phyloP scores from a whole-genome alignment of 1,140 invertebrate genomes.

The Physella acuta region DNA sequence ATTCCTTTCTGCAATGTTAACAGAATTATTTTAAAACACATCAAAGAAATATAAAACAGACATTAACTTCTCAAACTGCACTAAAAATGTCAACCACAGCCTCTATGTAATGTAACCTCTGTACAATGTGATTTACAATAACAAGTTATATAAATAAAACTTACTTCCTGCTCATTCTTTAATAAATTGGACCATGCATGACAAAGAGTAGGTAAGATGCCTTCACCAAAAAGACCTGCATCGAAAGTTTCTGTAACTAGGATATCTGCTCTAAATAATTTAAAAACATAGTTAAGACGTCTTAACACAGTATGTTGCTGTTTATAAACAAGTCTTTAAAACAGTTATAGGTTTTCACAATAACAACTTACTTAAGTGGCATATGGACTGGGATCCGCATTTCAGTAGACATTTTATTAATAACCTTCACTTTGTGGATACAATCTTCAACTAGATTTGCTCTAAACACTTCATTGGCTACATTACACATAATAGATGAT shows the following conservation, averaged over 20 bases:
- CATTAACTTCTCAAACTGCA: neutral
- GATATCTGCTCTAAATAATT: constrained; percentile 65
- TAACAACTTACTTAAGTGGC: constrained; percentile 61
- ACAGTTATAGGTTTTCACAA: too few species aligned
- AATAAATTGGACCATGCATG: constrained; percentile 65
- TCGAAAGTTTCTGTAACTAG: constrained; percentile 79
- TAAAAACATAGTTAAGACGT: too few species aligned
- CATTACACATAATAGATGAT: constrained; percentile 66
- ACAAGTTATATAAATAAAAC: too few species aligned
- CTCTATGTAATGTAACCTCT: constrained; percentile 17
- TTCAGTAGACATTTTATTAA: constrained; percentile 64
- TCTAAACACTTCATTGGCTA: constrained; percentile 65
- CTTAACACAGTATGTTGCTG: too few species aligned
- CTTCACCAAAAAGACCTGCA: constrained; percentile 76
- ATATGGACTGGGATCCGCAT: constrained; percentile 64
- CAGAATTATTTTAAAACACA: neutral
- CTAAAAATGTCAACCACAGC: neutral
- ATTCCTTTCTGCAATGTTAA: constrained; percentile 59
- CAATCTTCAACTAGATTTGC: constrained; percentile 58
- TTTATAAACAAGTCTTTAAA: too few species aligned
- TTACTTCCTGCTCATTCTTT: constrained; percentile 7
- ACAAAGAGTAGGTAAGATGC: constrained; percentile 68
- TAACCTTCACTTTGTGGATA: constrained; percentile 55
- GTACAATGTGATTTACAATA: too few species aligned
- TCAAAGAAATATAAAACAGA: neutral